Evolutionary conservation across 2,797 vertebrate species (phyloP), one percentile per base, ranked within the genome.

Genomic region (Agapornis canus): DNA sequence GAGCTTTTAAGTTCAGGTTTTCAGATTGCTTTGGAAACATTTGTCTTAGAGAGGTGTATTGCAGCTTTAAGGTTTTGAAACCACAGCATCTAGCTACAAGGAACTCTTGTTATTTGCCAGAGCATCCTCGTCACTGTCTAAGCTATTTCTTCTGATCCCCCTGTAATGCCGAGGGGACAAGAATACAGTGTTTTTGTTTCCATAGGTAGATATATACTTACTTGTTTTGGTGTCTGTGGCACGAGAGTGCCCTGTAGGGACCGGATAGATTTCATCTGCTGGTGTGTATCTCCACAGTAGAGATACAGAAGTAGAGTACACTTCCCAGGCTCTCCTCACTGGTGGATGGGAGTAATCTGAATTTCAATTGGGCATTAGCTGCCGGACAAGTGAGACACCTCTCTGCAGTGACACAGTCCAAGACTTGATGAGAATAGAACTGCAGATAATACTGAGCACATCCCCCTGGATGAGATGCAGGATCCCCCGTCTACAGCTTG

Each of bases 381-480:
- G 80, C 7, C 22, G 89, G 69, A 61, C 17, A 21, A 80, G 47
- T 18, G 83, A 94, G 91, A 56, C 89, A 79, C 5, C 65, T 96
- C 81, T 83, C 84, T 83, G 48, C 21, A 42, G 82, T 92, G 64
- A 90, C 21, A 80, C 45, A 82, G 82, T 37, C 63, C 5, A 26
- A 89, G 90, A 89, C 86, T 82, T 89, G 84, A 92, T 93, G 97
- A 93, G 86, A 94, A 91, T 89, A 90, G 83, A 96, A 26, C 61
- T 60, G 56, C 75, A 88, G 82, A 59, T 69, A 17, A 77, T 86
- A 79, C 66, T 76, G 88, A 92, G 73, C 3, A 2, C 1, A 3
- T 59, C 13, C 18, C 71, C 89, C 82, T 65, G 5, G 43, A 48
- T 6, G 49, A 78, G n/a, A 16, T 14, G 42, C 59, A 88, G 48